Percentiles rank a stretch among this genome's conserved stretches.
phyloP scores from a whole-genome alignment of 2,113 vertebrate genomes.

The Aleadryas rufinucha region DNA sequence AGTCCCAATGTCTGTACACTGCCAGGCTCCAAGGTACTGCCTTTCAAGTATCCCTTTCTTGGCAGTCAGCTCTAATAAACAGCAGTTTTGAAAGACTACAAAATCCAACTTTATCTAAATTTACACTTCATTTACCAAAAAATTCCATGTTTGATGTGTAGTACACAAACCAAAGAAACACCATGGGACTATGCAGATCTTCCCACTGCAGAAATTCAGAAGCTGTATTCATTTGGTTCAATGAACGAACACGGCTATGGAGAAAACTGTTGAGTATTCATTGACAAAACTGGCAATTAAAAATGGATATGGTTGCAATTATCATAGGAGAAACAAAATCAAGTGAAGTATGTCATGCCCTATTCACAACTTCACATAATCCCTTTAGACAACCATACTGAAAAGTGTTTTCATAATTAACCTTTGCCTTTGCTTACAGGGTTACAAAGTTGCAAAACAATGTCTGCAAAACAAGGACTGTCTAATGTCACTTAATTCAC shows the following conservation, averaged over 20 bases:
- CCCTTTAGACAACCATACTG: neutral
- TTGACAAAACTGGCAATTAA: constrained; percentile 28
- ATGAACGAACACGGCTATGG: neutral
- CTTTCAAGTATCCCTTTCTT: neutral
- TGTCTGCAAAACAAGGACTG: neutral
- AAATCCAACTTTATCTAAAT: neutral
- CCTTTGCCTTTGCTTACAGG: neutral
- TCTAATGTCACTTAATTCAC: neutral
- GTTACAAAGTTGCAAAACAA: neutral
- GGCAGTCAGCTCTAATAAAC: neutral
- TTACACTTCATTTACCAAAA: neutral
- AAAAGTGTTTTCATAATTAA: neutral
- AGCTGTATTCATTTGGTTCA: constrained; percentile 9
- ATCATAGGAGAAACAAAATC: neutral
- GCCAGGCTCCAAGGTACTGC: neutral
- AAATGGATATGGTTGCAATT: constrained; percentile 24
- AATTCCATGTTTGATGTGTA: neutral
- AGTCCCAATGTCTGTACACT: neutral
- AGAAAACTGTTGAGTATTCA: neutral
- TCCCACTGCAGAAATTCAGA: neutral
- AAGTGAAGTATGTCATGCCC: neutral
- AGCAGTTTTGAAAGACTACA: neutral
- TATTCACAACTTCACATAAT: neutral
- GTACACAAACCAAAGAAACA: neutral
- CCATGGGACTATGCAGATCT: neutral